Evolutionary conservation across 2,888 invertebrate species (phyloP).

Genomic region (Dusona sp.): DNA sequence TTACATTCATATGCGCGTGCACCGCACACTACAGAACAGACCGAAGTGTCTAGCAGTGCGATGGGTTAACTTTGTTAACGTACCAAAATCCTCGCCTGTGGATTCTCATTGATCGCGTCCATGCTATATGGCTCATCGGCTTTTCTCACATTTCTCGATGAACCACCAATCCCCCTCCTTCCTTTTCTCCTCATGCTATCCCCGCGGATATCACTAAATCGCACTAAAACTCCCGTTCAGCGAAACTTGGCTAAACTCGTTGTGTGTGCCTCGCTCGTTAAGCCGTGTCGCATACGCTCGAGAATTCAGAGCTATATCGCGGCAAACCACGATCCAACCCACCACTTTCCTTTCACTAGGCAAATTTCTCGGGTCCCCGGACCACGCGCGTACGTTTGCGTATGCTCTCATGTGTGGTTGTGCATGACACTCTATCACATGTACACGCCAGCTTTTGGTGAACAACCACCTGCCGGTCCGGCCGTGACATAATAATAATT

Average conservation of each 20-base stretch:
- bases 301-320: slow-evolving; percentile 50
- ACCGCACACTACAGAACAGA: background rate
- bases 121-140: slow-evolving; percentile 40
- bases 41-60: slow-evolving; percentile 35
- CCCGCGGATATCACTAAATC: slow-evolving; percentile 43
- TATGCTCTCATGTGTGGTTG: background rate
- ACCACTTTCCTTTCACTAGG: slow-evolving; percentile 68
- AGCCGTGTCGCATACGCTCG: slow-evolving; percentile 53
- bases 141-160: slow-evolving; percentile 21
- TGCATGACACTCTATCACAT: no score
- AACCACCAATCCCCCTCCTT: background rate
- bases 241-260: slow-evolving; percentile 52
- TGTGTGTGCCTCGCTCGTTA: slow-evolving; percentile 61
- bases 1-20: background rate
- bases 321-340: slow-evolving; percentile 66
- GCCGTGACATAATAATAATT: slow-evolving; percentile 73
- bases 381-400: background rate
- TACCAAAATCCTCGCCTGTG: slow-evolving; percentile 74
- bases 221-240: slow-evolving; percentile 41
- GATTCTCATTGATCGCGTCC: slow-evolving; percentile 75
- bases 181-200: slow-evolving; percentile 60
- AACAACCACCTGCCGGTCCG: slow-evolving; percentile 76
- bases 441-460: slow-evolving; percentile 63
- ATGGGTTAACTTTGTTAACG: slow-evolving; percentile 80
- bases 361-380: slow-evolving; percentile 59